Evolutionary conservation across 2,888 invertebrate species (phyloP), one percentile per base, ranked within the genome.

Genomic region (Drosophila prolongata): DNA sequence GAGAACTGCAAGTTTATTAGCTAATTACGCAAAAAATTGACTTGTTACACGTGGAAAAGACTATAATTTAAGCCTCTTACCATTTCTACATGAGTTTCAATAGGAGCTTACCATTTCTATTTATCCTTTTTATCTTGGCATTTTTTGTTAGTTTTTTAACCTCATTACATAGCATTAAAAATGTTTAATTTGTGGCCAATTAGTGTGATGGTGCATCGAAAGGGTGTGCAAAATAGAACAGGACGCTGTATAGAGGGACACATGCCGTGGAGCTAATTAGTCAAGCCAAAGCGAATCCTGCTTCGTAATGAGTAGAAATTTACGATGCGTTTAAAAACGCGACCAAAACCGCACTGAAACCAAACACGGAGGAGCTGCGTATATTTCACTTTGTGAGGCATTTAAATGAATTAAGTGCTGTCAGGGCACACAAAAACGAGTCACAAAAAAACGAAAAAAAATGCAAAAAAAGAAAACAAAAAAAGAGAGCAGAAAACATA

Each of bases 401-500:
- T 55, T 79, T 77, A 82, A 86, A 70, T 77, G 72, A 82, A 80
- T 80, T 77, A 82, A 79, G 70, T 56, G 78, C 52, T 30, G 62
- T 52, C 61, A 62, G 37, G 55, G 46, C 35, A 8, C 24, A 50
- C 42, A 52, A 62, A 38, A 52, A 46, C 46, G 47, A 24, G 10
- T 2, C 14, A 30, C 24, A 19, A 35, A 40, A 43, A 10, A 16
- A 10, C 9, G 5, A 11, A 27, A 16, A 16, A 38, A 56, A 43
- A 11, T 19, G 49, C 10, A 49, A 1, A 30, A 5, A 30, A 46
- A 34, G 14, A 37, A 19, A 10, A 54, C 16, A 53, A 52, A 42
- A 27, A 11, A 14, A 24, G 11, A 46, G 50, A 19, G 40, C 16
- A 53, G 67, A 67, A 66, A 54, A 67, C 68, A 66, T 67, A 66